phyloP scores from a whole-genome alignment of 2,888 invertebrate species.

The Dynastes maya region DNA sequence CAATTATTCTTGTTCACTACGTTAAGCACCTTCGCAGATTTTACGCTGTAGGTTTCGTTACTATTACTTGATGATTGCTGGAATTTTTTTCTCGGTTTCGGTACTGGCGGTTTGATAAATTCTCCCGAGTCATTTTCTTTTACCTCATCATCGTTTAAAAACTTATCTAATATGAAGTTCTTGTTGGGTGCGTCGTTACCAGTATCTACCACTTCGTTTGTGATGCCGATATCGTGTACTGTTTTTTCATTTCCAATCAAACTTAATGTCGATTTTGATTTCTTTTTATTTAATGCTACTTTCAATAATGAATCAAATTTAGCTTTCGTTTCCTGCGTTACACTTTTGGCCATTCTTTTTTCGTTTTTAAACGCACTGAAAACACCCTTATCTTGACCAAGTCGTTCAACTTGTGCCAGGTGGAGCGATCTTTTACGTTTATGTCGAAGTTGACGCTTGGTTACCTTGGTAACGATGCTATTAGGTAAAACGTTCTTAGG shows the following conservation, averaged over 20 bases:
- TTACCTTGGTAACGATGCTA: conserved; percentile 26
- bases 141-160: conserved; percentile 56
- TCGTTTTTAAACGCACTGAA: background rate
- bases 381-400: background rate
- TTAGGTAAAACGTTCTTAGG: too few species aligned
- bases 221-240: conserved; percentile 31
- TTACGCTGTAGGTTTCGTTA: conserved; percentile 27
- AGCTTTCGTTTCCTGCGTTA: conserved; percentile 63
- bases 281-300: conserved; percentile 58
- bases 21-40: conserved; percentile 41
- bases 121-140: conserved; percentile 31
- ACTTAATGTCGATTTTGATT: conserved; percentile 51
- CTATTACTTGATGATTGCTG: conserved; percentile 28
- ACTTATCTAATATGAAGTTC: conserved; percentile 62
- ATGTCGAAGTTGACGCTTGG: conserved; percentile 20
- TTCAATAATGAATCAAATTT: conserved; percentile 64
- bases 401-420: background rate
- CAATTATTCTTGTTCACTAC: conserved; percentile 6
- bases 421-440: conserved; percentile 6
- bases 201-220: conserved; percentile 49
- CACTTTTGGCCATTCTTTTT: conserved; percentile 51
- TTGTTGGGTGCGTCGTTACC: conserved; percentile 52
- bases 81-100: conserved; percentile 60
- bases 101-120: conserved; percentile 60
- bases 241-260: conserved; percentile 46